Evolutionary conservation across 2,888 invertebrate species (phyloP).

Genomic region (Phortica magna): DNA sequence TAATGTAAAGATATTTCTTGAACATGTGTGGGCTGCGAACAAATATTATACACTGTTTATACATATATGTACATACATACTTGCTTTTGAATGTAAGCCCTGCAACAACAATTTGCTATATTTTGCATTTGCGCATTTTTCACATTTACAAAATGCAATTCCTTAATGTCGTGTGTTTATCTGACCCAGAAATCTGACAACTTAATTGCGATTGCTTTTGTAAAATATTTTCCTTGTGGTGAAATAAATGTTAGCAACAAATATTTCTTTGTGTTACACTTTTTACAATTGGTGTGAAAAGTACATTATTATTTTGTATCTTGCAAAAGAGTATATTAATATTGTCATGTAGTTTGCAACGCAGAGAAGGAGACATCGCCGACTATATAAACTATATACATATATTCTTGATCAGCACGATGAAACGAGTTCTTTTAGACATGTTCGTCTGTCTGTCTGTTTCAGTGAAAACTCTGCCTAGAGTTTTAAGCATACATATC

Average conservation of each 20-base stretch:
- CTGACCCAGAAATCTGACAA: constrained; percentile 71
- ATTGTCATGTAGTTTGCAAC: background rate
- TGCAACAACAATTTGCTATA: background rate
- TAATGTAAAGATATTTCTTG: too few species aligned
- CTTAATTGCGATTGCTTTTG: constrained; percentile 68
- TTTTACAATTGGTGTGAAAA: too few species aligned
- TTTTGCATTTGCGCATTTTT: background rate
- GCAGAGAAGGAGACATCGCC: background rate
- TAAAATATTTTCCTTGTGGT: constrained; percentile 47
- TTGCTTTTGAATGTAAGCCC: background rate
- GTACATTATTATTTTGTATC: too few species aligned
- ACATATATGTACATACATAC: background rate
- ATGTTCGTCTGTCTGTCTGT: too few species aligned
- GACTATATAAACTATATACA: too few species aligned
- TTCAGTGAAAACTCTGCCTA: background rate
- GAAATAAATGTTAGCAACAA: background rate
- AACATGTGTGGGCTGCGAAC: too few species aligned
- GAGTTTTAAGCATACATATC: too few species aligned
- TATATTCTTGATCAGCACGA: too few species aligned
- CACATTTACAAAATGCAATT: constrained; percentile 47
- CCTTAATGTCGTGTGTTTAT: constrained; percentile 60
- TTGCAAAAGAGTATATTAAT: too few species aligned
- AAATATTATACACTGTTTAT: background rate
- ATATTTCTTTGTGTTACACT: background rate
- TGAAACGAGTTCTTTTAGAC: too few species aligned